phyloP scores from a whole-genome alignment of 1,140 invertebrate species.

The Theocolax elegans region DNA sequence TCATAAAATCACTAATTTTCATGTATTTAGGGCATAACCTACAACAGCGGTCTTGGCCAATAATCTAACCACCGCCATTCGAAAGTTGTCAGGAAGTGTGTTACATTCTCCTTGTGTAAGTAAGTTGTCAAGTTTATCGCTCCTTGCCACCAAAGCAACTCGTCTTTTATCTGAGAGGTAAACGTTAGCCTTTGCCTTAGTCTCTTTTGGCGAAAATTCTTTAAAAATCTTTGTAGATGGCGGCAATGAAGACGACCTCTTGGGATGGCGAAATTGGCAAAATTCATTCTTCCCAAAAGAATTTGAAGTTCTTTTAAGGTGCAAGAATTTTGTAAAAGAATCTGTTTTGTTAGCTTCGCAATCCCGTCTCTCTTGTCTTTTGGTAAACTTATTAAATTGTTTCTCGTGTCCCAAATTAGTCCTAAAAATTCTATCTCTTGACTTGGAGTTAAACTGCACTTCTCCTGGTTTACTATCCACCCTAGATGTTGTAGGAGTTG shows the following conservation, averaged over 20 bases:
- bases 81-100: conserved; percentile 40
- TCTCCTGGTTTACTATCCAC: conserved; percentile 45
- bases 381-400: conserved; percentile 32
- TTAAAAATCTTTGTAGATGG: conserved; percentile 34
- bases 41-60: no score
- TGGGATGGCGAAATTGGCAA: conserved; percentile 39
- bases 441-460: conserved; percentile 35
- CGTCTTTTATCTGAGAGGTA: not conserved
- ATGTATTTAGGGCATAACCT: no score
- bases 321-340: not conserved
- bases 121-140: not conserved
- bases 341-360: not conserved
- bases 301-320: conserved; percentile 37
- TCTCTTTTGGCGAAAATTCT: conserved; percentile 23
- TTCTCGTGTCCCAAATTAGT: conserved; percentile 36
- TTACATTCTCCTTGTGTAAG: conserved; percentile 25
- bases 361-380: conserved; percentile 22
- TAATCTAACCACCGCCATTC: no score
- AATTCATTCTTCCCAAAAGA: conserved; percentile 38
- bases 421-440: conserved; percentile 46
- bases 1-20: no score
- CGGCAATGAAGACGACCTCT: conserved; percentile 42
- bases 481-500: conserved; percentile 46
- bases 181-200: conserved; percentile 16
- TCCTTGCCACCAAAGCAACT: conserved; percentile 38